Evolutionary conservation across 2,113 vertebrate genomes (phyloP), one percentile per base, ranked within the genome.

Genomic region (Axis porcinus): DNA sequence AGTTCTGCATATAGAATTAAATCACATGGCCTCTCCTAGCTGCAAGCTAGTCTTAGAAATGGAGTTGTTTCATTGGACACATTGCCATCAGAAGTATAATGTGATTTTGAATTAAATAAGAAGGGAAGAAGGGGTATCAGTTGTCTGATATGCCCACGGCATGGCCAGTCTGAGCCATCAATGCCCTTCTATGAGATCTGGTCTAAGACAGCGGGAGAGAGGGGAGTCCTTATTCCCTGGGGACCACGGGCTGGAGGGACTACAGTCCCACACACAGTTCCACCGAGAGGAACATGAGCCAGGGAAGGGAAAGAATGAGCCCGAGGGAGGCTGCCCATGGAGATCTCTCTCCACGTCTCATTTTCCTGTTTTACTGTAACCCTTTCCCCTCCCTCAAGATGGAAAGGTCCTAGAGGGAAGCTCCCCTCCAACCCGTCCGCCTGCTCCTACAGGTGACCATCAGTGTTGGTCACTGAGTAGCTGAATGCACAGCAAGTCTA

Each of bases 381-480:
- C 45, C 50, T 67, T 30, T 8, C 70, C n/a, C 15, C 50, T 90
- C 62, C 60, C 60, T 23, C 28, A 8, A 60, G 33, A 85, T 15
- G 0, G 13, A 54, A 76, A 86, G 33, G 36, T n/a, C 70, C n/a
- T 16, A 21, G 28, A 79, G 47, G 88, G 93, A 94, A 96, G 94
- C 70, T 58, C 74, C 74, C 23, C 0, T 6, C 62, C 81, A 45
- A 11, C 79, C 70, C 87, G 30, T 55, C 47, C 16, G 23, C 60
- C 55, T 40, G 64, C 64, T 86, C 78, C 88, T 15, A 28, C 83
- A 19, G 30, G 28, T 40, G 87, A 86, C 70, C 84, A 45, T 78
- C 36, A 19, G 16, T 4, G 13, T n/a, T 12, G 81, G 64, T 87
- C 85, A 17, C 55, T 12, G 27, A 33, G 6, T 76, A 81, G 79